Base-by-base conservation (phyloP, 2,113 vertebrate genomes). In the Phyllostomus hastatus region DNA sequence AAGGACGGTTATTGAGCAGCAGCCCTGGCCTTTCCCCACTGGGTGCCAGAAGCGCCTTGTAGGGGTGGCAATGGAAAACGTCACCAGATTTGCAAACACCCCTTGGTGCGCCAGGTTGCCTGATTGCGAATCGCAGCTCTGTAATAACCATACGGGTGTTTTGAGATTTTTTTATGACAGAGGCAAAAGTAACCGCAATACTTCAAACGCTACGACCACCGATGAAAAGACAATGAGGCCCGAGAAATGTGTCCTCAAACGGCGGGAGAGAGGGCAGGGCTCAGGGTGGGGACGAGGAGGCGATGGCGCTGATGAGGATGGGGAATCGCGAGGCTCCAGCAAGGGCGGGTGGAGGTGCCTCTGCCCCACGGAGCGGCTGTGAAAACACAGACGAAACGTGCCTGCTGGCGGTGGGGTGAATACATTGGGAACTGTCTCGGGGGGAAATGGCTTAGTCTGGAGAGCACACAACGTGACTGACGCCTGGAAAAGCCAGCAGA, bases 261-360 rank as follows among this genome's bases (percentile, higher is more conserved):
- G 28, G 26, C 9, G 94, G 35, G 43, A 41, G 2, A 26, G 41
- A 24, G 43, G 48, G 41, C 64, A 48, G 43, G 48, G 41, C 64
- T 52, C 31, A 0, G 54, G 4, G 10, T 14, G 11, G 67, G 31
- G 26, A 89, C 41, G 11, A 70, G 67, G 31, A n/a, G 75, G 50
- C 1, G 24, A 28, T 0, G 1, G 16, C 20, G 0, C 12, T 19
- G 46, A 61, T 10, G 12, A 57, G 48, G 57, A 2, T 5, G 1
- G 61, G 16, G 78, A 54, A n/a, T 24, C 2, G 3, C 17, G 26
- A 46, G 57, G 38, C 46, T 93, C 16, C 0, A 17, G 5, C 33
- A 28, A 0, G 10, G 1, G 5, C 0, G 50, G 35, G 64, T 1
- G 0, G 50, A 57, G 26, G 35, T 38, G 70, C 16, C 20, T n/a